Evolutionary conservation across 2,888 invertebrate genomes (phyloP).

Genomic region (Thera obeliscata): DNA sequence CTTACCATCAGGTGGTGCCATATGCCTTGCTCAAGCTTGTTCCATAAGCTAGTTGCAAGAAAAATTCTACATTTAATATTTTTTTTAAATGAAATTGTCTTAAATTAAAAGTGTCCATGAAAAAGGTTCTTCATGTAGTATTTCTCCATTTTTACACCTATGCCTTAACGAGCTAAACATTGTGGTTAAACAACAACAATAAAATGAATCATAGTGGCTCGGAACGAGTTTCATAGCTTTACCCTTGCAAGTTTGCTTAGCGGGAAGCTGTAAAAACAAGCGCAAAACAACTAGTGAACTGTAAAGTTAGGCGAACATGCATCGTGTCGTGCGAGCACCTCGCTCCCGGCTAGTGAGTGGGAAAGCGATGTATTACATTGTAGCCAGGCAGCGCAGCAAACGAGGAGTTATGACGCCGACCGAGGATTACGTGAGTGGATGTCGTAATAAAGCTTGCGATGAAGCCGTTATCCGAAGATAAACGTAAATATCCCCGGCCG

Average conservation of each 20-base stretch:
- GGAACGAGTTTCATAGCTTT: slow-evolving; percentile 21
- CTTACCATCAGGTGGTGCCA: no score
- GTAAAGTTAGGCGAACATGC: slow-evolving; percentile 53
- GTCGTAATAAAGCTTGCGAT: slow-evolving; percentile 85
- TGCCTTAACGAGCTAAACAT: neutral
- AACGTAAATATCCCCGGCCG: slow-evolving; percentile 82
- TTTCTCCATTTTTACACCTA: no score
- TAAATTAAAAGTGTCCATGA: no score
- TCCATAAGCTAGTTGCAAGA: no score
- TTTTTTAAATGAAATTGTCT: no score
- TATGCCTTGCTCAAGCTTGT: no score
- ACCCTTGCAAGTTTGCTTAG: slow-evolving; percentile 27
- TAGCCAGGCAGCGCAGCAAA: slow-evolving; percentile 77
- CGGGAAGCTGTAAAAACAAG: slow-evolving; percentile 34
- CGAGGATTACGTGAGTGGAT: slow-evolving; percentile 85
- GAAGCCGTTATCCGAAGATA: slow-evolving; percentile 84
- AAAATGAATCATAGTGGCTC: slow-evolving; percentile 8
- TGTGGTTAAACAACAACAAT: slow-evolving; percentile 14
- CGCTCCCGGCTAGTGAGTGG: slow-evolving; percentile 62
- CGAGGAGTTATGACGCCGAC: slow-evolving; percentile 82
- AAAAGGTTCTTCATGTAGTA: no score
- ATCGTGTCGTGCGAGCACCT: slow-evolving; percentile 53
- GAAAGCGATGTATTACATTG: slow-evolving; percentile 78
- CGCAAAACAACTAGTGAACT: slow-evolving; percentile 36
- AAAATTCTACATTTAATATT: neutral